Percentiles rank a stretch among this genome's conserved stretches.
Evolutionary conservation across 2,797 vertebrate genomes (phyloP).

Genomic region (Enteromius afrohamiltoni): DNA sequence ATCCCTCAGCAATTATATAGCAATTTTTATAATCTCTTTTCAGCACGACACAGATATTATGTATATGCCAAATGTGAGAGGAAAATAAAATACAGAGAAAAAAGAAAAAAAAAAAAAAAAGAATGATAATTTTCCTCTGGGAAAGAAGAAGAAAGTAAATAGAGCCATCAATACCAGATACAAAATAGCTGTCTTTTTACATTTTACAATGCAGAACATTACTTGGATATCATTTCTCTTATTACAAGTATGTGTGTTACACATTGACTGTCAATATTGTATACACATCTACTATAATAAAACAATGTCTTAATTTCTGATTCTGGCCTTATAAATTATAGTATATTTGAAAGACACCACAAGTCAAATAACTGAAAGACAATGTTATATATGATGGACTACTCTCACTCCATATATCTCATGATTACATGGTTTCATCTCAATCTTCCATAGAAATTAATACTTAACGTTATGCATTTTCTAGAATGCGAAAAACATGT

Average conservation of each 20-base stretch:
- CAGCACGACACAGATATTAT: conserved; percentile 26
- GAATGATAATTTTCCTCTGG: neutral
- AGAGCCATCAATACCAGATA: neutral
- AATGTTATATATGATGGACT: neutral
- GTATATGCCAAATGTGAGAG: neutral
- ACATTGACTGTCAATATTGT: neutral
- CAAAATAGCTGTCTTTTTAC: conserved; percentile 1
- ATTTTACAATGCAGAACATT: neutral
- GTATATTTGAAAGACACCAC: neutral
- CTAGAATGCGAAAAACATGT: neutral
- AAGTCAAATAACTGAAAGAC: neutral
- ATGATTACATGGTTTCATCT: neutral
- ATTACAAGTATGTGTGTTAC: neutral
- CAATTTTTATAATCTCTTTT: conserved; percentile 30
- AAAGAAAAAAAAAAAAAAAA: neutral
- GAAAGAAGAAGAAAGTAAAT: conserved; percentile 10
- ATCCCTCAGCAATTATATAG: conserved; percentile 22
- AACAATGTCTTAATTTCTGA: neutral
- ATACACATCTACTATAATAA: neutral
- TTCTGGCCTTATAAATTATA: neutral
- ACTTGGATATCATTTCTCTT: neutral
- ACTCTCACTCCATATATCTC: neutral
- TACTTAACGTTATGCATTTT: neutral
- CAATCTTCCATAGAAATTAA: neutral
- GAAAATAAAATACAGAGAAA: neutral